Base-by-base conservation (phyloP, 2,888 invertebrate species). In the Gortyna flavago region DNA sequence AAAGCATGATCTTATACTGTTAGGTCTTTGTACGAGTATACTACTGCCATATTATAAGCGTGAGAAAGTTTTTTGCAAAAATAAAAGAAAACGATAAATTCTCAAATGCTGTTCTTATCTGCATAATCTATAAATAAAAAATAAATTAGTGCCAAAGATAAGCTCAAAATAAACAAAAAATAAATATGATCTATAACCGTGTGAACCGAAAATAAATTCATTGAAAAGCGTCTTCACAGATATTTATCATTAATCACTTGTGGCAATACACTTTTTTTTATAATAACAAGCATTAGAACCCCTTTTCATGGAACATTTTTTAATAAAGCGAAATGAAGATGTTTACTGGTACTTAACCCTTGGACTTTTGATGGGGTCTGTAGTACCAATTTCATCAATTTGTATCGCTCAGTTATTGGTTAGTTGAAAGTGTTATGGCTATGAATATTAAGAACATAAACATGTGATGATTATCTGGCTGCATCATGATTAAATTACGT, bases 281-380 rank as follows among this genome's bases (percentile, higher is more conserved):
- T 86, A 86, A 87, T 88, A 88, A 91, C 89, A 90, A 89, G 83
- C 88, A 90, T 91, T 89, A 81, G 79, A 90, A 92, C 93, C 95
- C 93, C 93, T 93, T 93, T 92, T 89, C 80, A 84, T 77, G 86
- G 87, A 90, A 87, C 88, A 85, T 91, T 94, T 84, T 95, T 95
- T 94, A 95, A 88, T 88, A 93, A 93, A 93, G 90, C 87, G 84
- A 90, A 93, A 95, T 95, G 89, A 93, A 96, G 94, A 94, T 95
- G 95, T 95, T 95, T 95, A 93, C 93, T 93, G 91, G 92, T 90
- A 93, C 90, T 96, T 95, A 96, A 95, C 96, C 95, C 95, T 94
- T 95, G 92, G 89, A 91, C 95, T 90, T 77, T 84, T 78, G 73
- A 87, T 85, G 80, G 86, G 90, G 88, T 87, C 73, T 83, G 72